phyloP scores from a whole-genome alignment of 2,888 invertebrate genomes.

The Machimus rusticus region DNA sequence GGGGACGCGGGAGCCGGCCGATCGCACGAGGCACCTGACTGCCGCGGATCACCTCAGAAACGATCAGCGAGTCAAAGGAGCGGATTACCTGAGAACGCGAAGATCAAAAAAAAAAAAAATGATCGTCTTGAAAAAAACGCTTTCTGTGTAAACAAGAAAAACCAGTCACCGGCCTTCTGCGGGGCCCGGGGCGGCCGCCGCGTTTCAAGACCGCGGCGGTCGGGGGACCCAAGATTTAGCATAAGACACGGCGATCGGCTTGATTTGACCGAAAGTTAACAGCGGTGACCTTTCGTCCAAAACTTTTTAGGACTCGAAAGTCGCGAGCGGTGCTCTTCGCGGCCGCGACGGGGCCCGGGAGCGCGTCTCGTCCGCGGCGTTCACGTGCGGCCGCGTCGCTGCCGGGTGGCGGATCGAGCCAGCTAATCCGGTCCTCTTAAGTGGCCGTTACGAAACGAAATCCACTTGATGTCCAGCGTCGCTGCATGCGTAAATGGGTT shows the following conservation, averaged over 20 bases:
- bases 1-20: background rate
- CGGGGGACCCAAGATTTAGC: background rate
- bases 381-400: background rate
- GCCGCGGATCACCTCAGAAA: background rate
- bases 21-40: slow-evolving; percentile 17
- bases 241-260: background rate
- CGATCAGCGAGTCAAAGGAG: background rate
- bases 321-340: background rate
- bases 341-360: background rate
- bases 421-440: background rate
- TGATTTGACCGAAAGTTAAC: slow-evolving; percentile 15
- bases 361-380: background rate
- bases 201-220: slow-evolving; percentile 9
- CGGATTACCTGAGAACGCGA: background rate
- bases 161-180: slow-evolving; percentile 25
- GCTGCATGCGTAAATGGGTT: background rate
- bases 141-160: slow-evolving; percentile 29
- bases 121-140: background rate
- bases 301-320: background rate
- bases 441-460: background rate
- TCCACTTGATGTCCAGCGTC: background rate
- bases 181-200: background rate
- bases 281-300: slow-evolving; percentile 4
- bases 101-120: background rate
- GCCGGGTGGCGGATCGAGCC: background rate